Percentiles rank a stretch among this genome's conserved stretches.
These are phyloP conservation scores for Coilia nasus DNA, from an alignment of 2,797 vertebrate genomes.

Conservation along the genomic window DNA sequence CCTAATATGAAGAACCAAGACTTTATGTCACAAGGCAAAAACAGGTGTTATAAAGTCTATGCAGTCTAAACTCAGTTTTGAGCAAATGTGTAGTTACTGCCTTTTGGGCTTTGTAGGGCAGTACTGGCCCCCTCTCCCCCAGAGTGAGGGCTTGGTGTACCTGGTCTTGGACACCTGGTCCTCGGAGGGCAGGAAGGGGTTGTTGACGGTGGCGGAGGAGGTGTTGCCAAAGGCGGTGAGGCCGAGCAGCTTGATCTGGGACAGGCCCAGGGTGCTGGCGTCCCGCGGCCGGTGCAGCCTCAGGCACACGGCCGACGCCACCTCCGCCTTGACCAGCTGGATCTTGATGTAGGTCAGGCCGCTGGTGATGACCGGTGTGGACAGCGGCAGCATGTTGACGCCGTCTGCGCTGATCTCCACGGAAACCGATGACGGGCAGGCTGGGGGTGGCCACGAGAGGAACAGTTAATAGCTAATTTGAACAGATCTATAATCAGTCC, in stretches of 20 bases:
- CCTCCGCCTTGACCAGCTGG: slow-evolving; percentile 96
- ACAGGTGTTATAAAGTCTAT: no score
- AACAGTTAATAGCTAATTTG: neutral
- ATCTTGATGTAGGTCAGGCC: slow-evolving; percentile 99
- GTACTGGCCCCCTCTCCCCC: no score
- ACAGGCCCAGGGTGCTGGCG: slow-evolving; percentile 94
- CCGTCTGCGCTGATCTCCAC: slow-evolving; percentile 98
- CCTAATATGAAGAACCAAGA: no score
- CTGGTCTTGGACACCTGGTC: slow-evolving; percentile 99
- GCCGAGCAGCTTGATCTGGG: slow-evolving; percentile 95
- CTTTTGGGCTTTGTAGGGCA: no score
- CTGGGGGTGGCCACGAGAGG: slow-evolving; percentile 62
- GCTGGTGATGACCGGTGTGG: slow-evolving; percentile 93
- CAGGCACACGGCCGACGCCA: slow-evolving; percentile 95
- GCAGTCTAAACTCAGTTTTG: no score
- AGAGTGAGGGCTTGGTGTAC: slow-evolving; percentile 61
- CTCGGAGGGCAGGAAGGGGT: slow-evolving; percentile 97
- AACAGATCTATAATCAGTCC: no score
- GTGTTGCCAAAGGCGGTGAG: slow-evolving; percentile 97
- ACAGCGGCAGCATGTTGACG: slow-evolving; percentile 96
- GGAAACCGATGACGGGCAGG: slow-evolving; percentile 97
- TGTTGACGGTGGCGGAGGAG: slow-evolving; percentile 96
- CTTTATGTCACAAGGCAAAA: no score
- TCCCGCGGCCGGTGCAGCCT: slow-evolving; percentile 94
- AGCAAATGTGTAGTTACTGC: no score